These are phyloP conservation scores for Papilio polytes DNA, from an alignment of 1,140 invertebrate genomes.

Conservation along the genomic window DNA sequence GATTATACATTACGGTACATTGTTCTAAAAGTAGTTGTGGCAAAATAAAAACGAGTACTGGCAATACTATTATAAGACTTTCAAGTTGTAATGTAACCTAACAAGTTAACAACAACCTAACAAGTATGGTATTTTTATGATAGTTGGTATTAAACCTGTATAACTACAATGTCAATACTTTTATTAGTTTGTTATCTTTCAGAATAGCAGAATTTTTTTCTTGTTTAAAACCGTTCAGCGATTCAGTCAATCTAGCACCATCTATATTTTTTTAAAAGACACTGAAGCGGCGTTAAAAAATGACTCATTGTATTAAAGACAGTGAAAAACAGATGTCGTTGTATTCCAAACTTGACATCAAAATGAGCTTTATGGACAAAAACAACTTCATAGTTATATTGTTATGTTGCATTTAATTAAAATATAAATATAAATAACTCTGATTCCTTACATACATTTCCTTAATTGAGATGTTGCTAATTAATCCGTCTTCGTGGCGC, in stretches of 20 bases:
- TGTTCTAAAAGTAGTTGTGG: not conserved
- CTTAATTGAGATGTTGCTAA: slow-evolving; percentile 4
- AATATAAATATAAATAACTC: too few relatives aligned
- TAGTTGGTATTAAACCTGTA: too few relatives aligned
- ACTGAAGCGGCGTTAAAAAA: not conserved
- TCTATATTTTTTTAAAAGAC: not conserved
- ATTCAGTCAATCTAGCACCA: not conserved
- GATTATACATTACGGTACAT: not conserved
- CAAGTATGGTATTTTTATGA: not conserved
- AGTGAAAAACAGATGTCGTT: not conserved
- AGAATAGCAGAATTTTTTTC: not conserved
- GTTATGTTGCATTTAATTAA: too few relatives aligned
- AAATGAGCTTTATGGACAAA: not conserved
- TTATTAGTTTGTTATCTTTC: not conserved
- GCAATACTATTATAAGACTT: not conserved
- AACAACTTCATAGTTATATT: not conserved
- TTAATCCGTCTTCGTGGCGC: slow-evolving; percentile 10
- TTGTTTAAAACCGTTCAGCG: not conserved
- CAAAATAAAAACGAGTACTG: not conserved
- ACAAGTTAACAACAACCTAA: too few relatives aligned
- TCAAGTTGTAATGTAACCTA: not conserved
- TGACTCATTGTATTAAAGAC: not conserved
- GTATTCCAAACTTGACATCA: not conserved
- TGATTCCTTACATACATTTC: not conserved
- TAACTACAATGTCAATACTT: not conserved